phyloP scores from a whole-genome alignment of 2,113 vertebrate genomes.

The Siphamia tubifer region DNA sequence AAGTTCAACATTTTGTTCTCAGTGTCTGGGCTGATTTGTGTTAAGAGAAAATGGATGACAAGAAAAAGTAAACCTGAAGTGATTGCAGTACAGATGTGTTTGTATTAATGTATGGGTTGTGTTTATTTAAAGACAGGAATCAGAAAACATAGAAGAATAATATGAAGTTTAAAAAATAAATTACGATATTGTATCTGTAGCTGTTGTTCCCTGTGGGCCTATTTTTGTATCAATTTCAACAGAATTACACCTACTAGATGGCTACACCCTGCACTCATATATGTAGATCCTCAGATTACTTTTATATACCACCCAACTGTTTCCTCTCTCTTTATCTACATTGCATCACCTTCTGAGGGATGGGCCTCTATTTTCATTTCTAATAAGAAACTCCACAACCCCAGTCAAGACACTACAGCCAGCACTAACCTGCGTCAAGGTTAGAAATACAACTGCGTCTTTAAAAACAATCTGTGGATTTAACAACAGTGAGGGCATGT shows the following conservation, averaged over 20 bases:
- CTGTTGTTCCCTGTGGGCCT: neutral
- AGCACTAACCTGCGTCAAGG: slow-evolving; percentile 34
- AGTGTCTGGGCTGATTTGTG: neutral
- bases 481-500: slow-evolving; percentile 47
- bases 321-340: neutral
- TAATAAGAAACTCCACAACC: slow-evolving; percentile 4
- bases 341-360: slow-evolving; percentile 25
- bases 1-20: neutral
- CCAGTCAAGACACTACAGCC: slow-evolving; percentile 3
- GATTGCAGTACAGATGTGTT: too few relatives aligned
- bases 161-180: too few relatives aligned
- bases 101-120: too few relatives aligned
- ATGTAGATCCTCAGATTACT: neutral
- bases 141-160: too few relatives aligned
- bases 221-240: slow-evolving; percentile 20
- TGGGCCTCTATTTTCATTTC: slow-evolving; percentile 7
- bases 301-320: neutral
- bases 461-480: slow-evolving; percentile 45
- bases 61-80: too few relatives aligned
- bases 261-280: neutral
- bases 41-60: too few relatives aligned
- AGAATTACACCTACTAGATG: slow-evolving; percentile 25
- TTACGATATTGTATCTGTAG: too few relatives aligned
- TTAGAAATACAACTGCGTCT: slow-evolving; percentile 25
- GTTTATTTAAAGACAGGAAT: too few relatives aligned